These are phyloP conservation scores for Pristionchus entomophagus DNA, from an alignment of 2,888 invertebrate genomes.

Conservation along the genomic window DNA sequence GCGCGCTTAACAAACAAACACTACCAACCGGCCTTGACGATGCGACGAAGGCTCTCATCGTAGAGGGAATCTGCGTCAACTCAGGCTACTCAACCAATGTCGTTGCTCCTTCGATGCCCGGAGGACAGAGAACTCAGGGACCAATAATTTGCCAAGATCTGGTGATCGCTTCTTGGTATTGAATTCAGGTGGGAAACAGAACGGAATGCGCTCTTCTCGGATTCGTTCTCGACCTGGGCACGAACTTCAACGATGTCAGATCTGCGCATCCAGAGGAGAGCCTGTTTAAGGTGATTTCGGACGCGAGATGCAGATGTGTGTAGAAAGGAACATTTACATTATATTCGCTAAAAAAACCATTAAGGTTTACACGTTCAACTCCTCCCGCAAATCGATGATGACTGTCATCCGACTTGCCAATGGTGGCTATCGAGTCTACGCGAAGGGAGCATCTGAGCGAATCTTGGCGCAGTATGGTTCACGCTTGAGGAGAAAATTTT, in stretches of 20 bases:
- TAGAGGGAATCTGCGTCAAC: constrained; percentile 85
- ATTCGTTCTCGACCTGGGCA: constrained; percentile 77
- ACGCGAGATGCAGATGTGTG: not conserved
- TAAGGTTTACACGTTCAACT: constrained; percentile 79
- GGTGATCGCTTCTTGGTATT: too few relatives aligned
- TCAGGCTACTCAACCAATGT: constrained; percentile 63
- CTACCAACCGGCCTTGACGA: constrained; percentile 53
- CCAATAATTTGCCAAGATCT: too few relatives aligned
- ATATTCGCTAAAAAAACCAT: not conserved
- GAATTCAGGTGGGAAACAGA: constrained; percentile 79
- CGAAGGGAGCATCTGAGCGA: constrained; percentile 79
- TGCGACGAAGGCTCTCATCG: constrained; percentile 79
- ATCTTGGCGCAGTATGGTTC: not conserved
- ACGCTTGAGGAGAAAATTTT: not conserved
- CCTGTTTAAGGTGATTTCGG: constrained; percentile 70
- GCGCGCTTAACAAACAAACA: constrained; percentile 58
- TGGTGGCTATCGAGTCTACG: constrained; percentile 77
- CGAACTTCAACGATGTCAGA: constrained; percentile 77
- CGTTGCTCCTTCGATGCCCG: constrained; percentile 54
- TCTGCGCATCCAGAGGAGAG: constrained; percentile 77
- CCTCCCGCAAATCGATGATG: constrained; percentile 79
- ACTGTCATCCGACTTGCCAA: constrained; percentile 76
- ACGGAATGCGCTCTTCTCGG: constrained; percentile 80
- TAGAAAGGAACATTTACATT: too few relatives aligned
- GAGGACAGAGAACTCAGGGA: constrained; percentile 62